Base-by-base conservation (phyloP, 2,797 vertebrate genomes). In the Sebastes cheni region DNA sequence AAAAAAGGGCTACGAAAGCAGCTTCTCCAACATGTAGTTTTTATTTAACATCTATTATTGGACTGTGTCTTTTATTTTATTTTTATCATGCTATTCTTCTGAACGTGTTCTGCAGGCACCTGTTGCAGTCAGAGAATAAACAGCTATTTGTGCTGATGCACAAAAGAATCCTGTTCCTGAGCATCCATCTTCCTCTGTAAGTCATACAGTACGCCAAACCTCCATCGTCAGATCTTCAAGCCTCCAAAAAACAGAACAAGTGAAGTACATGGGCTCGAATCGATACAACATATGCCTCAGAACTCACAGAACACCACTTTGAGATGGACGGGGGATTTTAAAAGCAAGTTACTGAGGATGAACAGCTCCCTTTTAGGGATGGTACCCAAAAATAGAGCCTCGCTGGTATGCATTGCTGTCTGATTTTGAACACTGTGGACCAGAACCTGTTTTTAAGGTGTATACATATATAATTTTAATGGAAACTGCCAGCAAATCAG, bases 241-340 rank as follows among this genome's bases (percentile, higher is more conserved):
- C 23, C 14, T 69, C 23, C 10, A 54, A 70, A 70, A 61, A 27
- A 39, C 30, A 27, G 36, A 32, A 59, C 65, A 77, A 27, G 10
- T 56, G 56, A 66, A 69, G 16, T 36, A 36, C 55, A 55, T 25
- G 23, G 46, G 25, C n/a, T 79, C 39, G 16, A 84, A 76, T 89
- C 66, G 70, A 84, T 82, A 69, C 23, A 74, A 59, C 25, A 74
- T 56, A 18, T 79, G 18, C 54, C 64, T 71, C 61, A 59, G 42
- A 67, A 82, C 67, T 75, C 82, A 46, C 46, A 61, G 46, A 58
- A 55, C 30, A 72, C 27, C n/a, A 62, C 42, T 74, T 79, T 70
- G 9, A 82, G 54, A 62, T 64, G 52, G 34, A 36, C 32, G n/a
- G 29, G 65, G 36, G 66, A 76, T 67, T 77, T 68, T 12, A 72